Conservation (phyloP, 2,797 vertebrate species). For the Pseudochromis fuscus region DNA sequence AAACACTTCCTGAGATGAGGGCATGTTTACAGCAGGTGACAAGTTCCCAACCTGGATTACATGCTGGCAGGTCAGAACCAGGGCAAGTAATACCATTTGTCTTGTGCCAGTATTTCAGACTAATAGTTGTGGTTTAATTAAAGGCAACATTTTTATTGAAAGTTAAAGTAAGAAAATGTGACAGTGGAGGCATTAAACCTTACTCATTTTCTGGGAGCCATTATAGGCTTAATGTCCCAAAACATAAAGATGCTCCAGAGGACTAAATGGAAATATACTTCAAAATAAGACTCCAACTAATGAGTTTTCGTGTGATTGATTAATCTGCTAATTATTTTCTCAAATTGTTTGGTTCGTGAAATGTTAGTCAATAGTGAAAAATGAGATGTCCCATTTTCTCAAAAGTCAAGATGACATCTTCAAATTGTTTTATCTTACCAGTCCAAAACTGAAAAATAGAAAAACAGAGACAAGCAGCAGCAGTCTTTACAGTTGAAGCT, state of each 20-base stretch:
- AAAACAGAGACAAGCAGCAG: background rate
- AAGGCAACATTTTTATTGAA: constrained; percentile 3
- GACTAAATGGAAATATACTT: constrained; percentile 24
- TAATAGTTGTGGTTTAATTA: constrained; percentile 5
- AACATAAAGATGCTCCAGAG: constrained; percentile 27
- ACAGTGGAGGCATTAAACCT: constrained; percentile 4
- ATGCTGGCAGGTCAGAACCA: constrained; percentile 2
- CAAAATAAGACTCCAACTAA: constrained; percentile 16
- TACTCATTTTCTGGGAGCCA: constrained; percentile 9
- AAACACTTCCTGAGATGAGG: background rate
- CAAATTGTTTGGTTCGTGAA: constrained; percentile 13
- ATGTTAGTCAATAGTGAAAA: constrained; percentile 4
- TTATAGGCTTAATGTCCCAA: constrained; percentile 48
- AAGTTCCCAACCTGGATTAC: background rate
- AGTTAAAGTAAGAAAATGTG: constrained; percentile 8
- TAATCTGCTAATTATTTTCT: background rate
- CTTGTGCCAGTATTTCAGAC: background rate
- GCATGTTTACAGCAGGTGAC: background rate
- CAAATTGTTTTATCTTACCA: background rate
- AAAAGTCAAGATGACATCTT: background rate
- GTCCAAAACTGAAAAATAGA: background rate
- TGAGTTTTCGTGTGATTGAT: constrained; percentile 31
- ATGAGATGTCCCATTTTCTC: background rate
- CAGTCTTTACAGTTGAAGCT: background rate
- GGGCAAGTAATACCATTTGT: background rate